Conservation (phyloP, 2,888 invertebrate species). For the Trissolcus japonicus region DNA sequence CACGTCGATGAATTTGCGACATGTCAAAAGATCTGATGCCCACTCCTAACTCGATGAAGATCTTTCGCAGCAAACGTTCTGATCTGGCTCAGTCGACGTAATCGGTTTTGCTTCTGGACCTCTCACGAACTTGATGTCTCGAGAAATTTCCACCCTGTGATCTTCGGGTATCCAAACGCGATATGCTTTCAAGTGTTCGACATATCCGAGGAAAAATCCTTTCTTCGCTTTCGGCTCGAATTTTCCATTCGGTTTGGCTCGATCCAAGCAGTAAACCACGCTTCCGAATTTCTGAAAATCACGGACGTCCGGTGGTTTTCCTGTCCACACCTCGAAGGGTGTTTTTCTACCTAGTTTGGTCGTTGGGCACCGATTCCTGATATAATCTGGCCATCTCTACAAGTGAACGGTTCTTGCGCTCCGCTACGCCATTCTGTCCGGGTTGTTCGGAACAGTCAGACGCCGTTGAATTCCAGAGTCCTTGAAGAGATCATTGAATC, state of each 20-base stretch:
- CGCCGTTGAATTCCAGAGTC: neutral
- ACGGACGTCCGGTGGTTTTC: conserved; percentile 29
- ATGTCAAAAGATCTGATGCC: neutral
- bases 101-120: neutral
- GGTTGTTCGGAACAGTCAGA: conserved; percentile 50
- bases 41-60: no score
- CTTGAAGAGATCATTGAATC: neutral
- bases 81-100: no score
- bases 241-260: conserved; percentile 41
- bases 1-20: neutral
- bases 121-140: conserved; percentile 38
- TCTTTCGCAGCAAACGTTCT: neutral
- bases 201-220: conserved; percentile 54
- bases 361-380: conserved; percentile 29
- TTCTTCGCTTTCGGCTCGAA: conserved; percentile 47
- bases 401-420: conserved; percentile 40
- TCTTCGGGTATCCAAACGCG: conserved; percentile 49
- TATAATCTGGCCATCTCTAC: conserved; percentile 7
- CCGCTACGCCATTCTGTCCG: conserved; percentile 61
- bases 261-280: conserved; percentile 42
- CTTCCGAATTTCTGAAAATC: conserved; percentile 49
- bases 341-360: conserved; percentile 55
- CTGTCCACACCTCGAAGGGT: conserved; percentile 51
- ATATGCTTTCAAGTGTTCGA: conserved; percentile 43
- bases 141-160: conserved; percentile 32